Percentiles rank a stretch among this genome's conserved stretches.
phyloP scores from a whole-genome alignment of 2,113 vertebrate species.

The Passer montanus region DNA sequence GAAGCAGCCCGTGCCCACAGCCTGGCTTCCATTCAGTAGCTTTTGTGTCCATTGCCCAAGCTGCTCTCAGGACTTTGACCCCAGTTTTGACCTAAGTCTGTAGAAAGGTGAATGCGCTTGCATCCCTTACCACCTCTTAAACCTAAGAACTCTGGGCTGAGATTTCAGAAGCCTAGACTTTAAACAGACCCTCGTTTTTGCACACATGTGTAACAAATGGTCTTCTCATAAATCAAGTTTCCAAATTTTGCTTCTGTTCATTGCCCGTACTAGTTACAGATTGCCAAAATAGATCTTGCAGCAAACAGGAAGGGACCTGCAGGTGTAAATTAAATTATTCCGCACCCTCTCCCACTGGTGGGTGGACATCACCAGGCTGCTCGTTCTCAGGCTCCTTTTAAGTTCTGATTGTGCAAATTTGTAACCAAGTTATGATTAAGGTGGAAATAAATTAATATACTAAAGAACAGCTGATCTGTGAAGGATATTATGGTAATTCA shows the following conservation, averaged over 20 bases:
- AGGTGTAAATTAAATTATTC: not conserved
- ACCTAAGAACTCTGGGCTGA: not conserved
- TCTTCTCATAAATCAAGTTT: not conserved
- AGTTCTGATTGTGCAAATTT: not conserved
- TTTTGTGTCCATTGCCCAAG: slow-evolving; percentile 22
- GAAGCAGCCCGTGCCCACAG: slow-evolving; percentile 18
- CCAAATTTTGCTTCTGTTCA: not conserved
- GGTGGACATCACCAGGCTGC: not conserved
- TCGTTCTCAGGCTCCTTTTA: not conserved
- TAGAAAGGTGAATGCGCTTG: not conserved
- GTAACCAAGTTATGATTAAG: not conserved
- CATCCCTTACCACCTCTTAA: not conserved
- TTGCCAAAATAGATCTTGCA: not conserved
- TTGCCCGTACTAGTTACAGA: not conserved
- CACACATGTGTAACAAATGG: not conserved
- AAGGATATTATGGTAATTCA: not conserved
- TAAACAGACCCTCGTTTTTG: not conserved
- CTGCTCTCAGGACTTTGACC: not conserved
- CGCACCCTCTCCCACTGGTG: not conserved
- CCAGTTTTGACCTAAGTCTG: not conserved
- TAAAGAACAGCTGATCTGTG: not conserved
- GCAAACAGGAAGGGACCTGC: not conserved
- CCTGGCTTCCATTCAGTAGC: slow-evolving; percentile 33
- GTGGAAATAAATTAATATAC: not conserved
- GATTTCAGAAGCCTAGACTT: slow-evolving; percentile 26